Conservation (phyloP, 2,888 invertebrate genomes). For the Oscheius sp. region DNA sequence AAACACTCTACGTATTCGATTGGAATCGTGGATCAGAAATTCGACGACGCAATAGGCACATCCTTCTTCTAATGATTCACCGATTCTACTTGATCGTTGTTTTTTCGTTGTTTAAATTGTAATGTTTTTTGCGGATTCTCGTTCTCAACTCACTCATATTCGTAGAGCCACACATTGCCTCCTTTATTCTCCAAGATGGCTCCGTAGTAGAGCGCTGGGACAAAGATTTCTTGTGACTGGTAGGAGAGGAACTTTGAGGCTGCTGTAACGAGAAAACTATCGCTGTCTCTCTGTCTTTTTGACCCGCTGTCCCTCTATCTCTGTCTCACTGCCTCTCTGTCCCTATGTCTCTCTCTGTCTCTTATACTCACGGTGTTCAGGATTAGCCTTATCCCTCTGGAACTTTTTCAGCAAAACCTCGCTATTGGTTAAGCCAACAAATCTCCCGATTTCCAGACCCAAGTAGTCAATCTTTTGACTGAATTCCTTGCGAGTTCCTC, state of each 20-base stretch:
- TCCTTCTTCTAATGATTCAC: neutral
- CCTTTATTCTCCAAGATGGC: slow-evolving; percentile 17
- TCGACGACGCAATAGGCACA: too few species aligned
- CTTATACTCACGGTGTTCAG: neutral
- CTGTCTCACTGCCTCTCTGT: too few species aligned
- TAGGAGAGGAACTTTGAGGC: slow-evolving; percentile 21
- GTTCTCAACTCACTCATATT: slow-evolving; percentile 18
- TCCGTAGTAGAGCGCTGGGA: slow-evolving; percentile 18
- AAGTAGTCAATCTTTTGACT: neutral
- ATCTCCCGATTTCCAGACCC: slow-evolving; percentile 8
- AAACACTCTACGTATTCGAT: too few species aligned
- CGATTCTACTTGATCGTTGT: neutral
- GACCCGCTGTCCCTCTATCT: too few species aligned
- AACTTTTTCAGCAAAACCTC: slow-evolving; percentile 13
- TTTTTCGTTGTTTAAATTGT: neutral
- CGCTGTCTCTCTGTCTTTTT: too few species aligned
- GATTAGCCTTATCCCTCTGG: neutral
- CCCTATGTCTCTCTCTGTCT: too few species aligned
- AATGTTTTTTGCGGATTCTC: too few species aligned
- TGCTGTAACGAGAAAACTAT: neutral
- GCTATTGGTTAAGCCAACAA: slow-evolving; percentile 2
- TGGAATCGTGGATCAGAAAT: too few species aligned
- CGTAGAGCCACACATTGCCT: slow-evolving; percentile 28
- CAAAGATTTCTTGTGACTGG: slow-evolving; percentile 22
- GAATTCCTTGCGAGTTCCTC: slow-evolving; percentile 16